These are phyloP conservation scores for Parapsyche elsis DNA, from an alignment of 1,140 invertebrate species.

Conservation along the genomic window DNA sequence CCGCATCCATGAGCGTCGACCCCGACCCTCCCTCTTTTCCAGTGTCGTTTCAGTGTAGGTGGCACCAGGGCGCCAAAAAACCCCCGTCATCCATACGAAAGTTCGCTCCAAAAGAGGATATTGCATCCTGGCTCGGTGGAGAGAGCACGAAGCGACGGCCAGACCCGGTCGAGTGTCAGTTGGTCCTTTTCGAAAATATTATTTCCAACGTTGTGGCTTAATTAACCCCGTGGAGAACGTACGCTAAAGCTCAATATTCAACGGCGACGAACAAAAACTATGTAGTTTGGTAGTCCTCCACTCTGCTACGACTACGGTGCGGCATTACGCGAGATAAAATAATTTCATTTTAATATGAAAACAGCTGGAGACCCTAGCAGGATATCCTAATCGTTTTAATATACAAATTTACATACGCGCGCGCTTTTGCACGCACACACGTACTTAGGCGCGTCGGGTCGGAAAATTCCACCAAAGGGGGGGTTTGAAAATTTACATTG, in stretches of 20 bases:
- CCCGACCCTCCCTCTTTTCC: too few relatives aligned
- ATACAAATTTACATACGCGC: constrained; percentile 30
- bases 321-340: constrained; percentile 19
- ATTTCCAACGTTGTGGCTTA: background rate
- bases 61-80: too few relatives aligned
- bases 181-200: background rate
- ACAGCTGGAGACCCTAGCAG: constrained; percentile 21
- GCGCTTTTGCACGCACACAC: background rate
- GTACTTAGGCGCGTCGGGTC: background rate
- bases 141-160: too few relatives aligned
- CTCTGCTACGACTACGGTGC: background rate
- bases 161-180: too few relatives aligned
- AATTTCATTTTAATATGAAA: constrained; percentile 32
- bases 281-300: background rate
- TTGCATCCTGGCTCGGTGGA: background rate
- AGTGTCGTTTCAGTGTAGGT: too few relatives aligned
- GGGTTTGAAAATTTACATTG: constrained; percentile 20
- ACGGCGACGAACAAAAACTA: background rate
- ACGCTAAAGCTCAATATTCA: background rate
- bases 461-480: constrained; percentile 7
- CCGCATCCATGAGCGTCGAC: background rate
- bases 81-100: too few relatives aligned
- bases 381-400: constrained; percentile 32
- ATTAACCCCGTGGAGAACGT: background rate
- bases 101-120: background rate